phyloP scores from a whole-genome alignment of 1,140 invertebrate species.

The Batillaria attramentaria region DNA sequence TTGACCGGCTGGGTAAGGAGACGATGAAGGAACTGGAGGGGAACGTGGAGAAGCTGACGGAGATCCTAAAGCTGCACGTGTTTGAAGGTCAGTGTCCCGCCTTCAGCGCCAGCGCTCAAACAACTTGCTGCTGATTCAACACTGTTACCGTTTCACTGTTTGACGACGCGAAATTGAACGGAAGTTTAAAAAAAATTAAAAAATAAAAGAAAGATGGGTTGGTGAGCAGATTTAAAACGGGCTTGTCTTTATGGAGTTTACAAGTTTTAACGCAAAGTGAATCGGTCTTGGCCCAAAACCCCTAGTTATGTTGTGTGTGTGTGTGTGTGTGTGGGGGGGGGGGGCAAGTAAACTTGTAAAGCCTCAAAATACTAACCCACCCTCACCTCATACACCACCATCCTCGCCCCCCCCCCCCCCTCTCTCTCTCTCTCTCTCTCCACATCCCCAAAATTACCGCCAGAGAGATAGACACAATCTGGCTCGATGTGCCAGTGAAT shows the following conservation, averaged over 20 bases:
- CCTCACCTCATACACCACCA: too few relatives aligned
- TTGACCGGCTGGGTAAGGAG: constrained; percentile 41
- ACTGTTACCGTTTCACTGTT: not conserved
- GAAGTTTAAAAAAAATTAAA: not conserved
- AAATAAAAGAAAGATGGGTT: not conserved
- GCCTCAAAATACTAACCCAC: too few relatives aligned
- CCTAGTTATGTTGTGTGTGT: too few relatives aligned
- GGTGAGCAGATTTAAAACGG: not conserved
- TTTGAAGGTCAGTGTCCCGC: constrained; percentile 37
- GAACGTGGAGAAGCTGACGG: constrained; percentile 52
- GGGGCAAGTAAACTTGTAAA: too few relatives aligned
- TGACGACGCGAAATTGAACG: not conserved
- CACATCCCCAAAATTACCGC: not conserved
- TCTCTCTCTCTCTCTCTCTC: too few relatives aligned
- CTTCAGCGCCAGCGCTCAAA: not conserved
- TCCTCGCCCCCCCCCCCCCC: too few relatives aligned
- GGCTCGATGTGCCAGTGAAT: not conserved
- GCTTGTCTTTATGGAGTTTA: not conserved
- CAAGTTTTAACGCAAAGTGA: not conserved
- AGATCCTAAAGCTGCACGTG: constrained; percentile 46
- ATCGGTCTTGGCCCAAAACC: too few relatives aligned
- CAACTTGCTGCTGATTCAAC: not conserved
- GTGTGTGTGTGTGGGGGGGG: too few relatives aligned
- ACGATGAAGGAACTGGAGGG: constrained; percentile 52
- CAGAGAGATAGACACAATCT: not conserved